Conservation (phyloP, 2,888 invertebrate genomes). For the Drosophila anceps region DNA sequence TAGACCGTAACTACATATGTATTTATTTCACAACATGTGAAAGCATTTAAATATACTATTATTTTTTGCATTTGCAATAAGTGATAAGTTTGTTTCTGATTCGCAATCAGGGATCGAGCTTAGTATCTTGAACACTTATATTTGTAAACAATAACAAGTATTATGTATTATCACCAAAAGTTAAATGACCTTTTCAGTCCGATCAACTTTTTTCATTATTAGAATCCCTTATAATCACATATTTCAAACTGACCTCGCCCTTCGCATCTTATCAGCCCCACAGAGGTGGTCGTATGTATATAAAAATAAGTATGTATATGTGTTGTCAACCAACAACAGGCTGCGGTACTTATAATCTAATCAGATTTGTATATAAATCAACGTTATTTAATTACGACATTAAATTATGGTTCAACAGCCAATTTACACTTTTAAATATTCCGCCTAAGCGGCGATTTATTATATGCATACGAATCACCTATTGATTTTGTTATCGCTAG, state of each 20-base stretch:
- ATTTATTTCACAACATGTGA: conserved; percentile 17
- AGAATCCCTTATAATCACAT: conserved; percentile 14
- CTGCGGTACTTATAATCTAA: background rate
- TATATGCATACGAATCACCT: background rate
- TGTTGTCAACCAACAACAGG: background rate
- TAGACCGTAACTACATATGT: conserved; percentile 9
- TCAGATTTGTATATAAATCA: conserved; percentile 2
- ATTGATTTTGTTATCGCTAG: background rate
- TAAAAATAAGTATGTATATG: background rate
- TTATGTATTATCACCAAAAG: background rate
- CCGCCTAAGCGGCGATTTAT: background rate
- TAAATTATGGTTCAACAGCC: no score
- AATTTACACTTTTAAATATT: conserved; percentile 15
- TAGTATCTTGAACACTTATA: background rate
- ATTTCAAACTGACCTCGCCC: conserved; percentile 44
- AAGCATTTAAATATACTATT: conserved; percentile 6
- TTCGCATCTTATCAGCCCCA: conserved; percentile 37
- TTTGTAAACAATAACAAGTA: background rate
- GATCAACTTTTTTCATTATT: background rate
- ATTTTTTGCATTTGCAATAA: conserved; percentile 16
- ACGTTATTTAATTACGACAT: background rate
- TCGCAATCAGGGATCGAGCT: background rate
- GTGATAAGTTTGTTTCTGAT: conserved; percentile 20
- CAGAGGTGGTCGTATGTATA: background rate
- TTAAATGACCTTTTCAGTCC: conserved; percentile 3